Evolutionary conservation across 2,888 invertebrate genomes (phyloP).

Genomic region (Galeopsomyia nigrocyanea): DNA sequence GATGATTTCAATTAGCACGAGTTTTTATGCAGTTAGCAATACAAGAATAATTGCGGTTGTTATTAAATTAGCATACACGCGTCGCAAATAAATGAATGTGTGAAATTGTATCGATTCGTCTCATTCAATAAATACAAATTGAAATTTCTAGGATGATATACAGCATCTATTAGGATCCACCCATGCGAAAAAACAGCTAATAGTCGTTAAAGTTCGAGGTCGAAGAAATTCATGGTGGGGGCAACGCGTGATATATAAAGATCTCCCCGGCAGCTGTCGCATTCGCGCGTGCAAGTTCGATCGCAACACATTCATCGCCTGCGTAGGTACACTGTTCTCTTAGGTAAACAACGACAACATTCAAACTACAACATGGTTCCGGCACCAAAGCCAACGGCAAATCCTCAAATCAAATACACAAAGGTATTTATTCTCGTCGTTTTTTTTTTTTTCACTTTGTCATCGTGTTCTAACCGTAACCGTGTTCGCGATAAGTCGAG

Average conservation of each 20-base stretch:
- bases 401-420: conserved; percentile 45
- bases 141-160: too few species aligned
- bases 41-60: too few species aligned
- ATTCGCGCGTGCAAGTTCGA: not conserved
- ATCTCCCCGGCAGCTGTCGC: conserved; percentile 8
- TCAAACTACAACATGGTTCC: conserved; percentile 33
- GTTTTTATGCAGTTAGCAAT: too few species aligned
- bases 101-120: too few species aligned
- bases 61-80: too few species aligned
- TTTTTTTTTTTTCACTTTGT: not conserved
- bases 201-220: conserved; percentile 3
- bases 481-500: too few species aligned
- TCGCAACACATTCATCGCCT: not conserved
- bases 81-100: too few species aligned
- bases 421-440: conserved; percentile 38
- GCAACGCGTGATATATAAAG: conserved; percentile 29
- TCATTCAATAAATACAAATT: too few species aligned
- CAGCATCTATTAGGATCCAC: not conserved
- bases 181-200: not conserved
- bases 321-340: not conserved
- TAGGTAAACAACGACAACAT: not conserved
- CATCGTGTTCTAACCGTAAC: too few species aligned
- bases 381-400: conserved; percentile 28
- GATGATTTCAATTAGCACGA: too few species aligned
- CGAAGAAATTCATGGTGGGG: conserved; percentile 20